A percentile compares a stretch with the other conserved stretches of the same genome.
Evolutionary conservation across 2,888 invertebrate genomes (phyloP).

Genomic region (Caradrina clavipalpis): DNA sequence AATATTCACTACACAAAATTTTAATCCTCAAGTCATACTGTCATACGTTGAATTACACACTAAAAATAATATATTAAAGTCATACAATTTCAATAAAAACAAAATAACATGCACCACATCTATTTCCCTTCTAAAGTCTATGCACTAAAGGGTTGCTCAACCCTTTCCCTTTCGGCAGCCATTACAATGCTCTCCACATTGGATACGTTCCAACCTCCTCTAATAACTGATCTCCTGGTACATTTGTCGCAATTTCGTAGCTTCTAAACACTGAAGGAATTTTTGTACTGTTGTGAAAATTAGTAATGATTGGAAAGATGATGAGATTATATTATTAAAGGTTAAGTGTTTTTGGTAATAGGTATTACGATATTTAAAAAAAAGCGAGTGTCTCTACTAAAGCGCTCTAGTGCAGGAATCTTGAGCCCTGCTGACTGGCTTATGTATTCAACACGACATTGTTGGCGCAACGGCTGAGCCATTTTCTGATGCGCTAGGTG

Average conservation of each 20-base stretch:
- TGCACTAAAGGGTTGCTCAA: slow-evolving; percentile 67
- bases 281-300: slow-evolving; percentile 10
- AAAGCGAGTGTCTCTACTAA: too few species aligned
- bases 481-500: too few species aligned
- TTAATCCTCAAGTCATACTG: too few species aligned
- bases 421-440: too few species aligned
- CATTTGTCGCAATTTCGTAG: slow-evolving; percentile 35
- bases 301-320: neutral
- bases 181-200: slow-evolving; percentile 49
- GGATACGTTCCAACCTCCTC: slow-evolving; percentile 46
- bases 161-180: slow-evolving; percentile 69
- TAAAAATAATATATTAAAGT: too few species aligned
- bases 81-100: neutral
- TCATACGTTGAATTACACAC: too few species aligned
- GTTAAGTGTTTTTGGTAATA: too few species aligned
- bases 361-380: too few species aligned
- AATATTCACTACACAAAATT: too few species aligned
- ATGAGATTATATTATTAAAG: neutral
- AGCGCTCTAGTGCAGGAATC: too few species aligned
- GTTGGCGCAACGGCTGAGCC: too few species aligned
- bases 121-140: slow-evolving; percentile 46
- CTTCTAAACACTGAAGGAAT: neutral
- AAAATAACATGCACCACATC: neutral
- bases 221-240: slow-evolving; percentile 58
- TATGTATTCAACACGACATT: too few species aligned